phyloP scores from a whole-genome alignment of 2,113 vertebrate species.

The Chiloscyllium plagiosum region DNA sequence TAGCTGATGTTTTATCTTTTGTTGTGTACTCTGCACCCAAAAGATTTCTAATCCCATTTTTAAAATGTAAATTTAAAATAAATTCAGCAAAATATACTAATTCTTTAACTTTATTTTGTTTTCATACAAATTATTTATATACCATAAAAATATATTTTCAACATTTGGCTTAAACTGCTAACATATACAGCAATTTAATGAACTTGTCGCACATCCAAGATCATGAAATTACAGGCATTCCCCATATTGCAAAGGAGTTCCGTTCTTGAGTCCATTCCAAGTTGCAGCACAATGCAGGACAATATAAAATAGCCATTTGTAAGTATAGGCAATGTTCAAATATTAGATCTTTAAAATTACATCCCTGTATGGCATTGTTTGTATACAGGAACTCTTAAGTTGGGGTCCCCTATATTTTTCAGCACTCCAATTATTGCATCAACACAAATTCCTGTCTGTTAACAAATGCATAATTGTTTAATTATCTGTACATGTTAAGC shows the following conservation, averaged over 20 bases:
- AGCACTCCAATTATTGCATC: not conserved
- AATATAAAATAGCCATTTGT: too few species aligned
- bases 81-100: too few species aligned
- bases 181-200: not conserved
- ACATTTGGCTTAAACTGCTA: not conserved
- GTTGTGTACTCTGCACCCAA: not conserved
- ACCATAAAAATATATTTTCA: not conserved
- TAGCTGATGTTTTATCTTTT: not conserved
- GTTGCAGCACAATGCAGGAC: too few species aligned
- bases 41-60: not conserved
- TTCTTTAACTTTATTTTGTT: not conserved
- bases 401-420: not conserved
- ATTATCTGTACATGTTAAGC: not conserved
- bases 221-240: too few species aligned
- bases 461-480: too few species aligned
- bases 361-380: too few species aligned
- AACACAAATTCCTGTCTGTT: not conserved
- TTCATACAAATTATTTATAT: not conserved
- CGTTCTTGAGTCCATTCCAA: too few species aligned
- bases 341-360: too few species aligned
- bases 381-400: too few species aligned
- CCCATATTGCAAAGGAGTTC: too few species aligned
- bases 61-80: not conserved
- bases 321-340: too few species aligned
- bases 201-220: not conserved